These are phyloP conservation scores for Aporophyla nigra DNA, from an alignment of 2,888 invertebrate species.

Conservation along the genomic window DNA sequence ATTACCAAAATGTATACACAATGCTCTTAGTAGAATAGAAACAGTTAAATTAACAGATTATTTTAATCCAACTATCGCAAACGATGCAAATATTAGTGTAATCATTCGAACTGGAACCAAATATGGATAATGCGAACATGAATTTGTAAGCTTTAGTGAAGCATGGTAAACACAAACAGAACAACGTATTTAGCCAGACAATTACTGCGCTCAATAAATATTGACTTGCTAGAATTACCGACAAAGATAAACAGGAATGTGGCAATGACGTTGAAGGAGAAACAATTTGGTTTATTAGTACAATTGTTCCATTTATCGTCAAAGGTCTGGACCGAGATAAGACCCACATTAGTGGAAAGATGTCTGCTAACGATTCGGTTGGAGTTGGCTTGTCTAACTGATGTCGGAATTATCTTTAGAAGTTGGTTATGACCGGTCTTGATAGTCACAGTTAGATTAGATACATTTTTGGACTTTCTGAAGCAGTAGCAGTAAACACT, in stretches of 20 bases:
- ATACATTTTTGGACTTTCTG: background rate
- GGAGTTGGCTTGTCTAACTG: slow-evolving; percentile 23
- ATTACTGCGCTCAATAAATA: slow-evolving; percentile 63
- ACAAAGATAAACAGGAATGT: slow-evolving; percentile 65
- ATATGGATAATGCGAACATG: slow-evolving; percentile 31
- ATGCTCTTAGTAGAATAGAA: background rate
- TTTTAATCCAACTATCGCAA: slow-evolving; percentile 19
- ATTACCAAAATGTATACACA: background rate
- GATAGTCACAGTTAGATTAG: background rate
- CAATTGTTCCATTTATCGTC: slow-evolving; percentile 53
- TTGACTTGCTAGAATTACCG: slow-evolving; percentile 70
- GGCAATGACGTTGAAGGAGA: slow-evolving; percentile 47
- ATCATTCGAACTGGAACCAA: slow-evolving; percentile 20
- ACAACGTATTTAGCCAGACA: slow-evolving; percentile 61
- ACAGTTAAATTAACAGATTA: background rate
- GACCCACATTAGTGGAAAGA: slow-evolving; percentile 51
- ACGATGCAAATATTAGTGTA: slow-evolving; percentile 6
- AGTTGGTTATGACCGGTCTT: slow-evolving; percentile 18
- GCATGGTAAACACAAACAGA: slow-evolving; percentile 42
- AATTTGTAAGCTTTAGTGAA: slow-evolving; percentile 44
- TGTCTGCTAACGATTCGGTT: slow-evolving; percentile 40
- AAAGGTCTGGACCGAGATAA: slow-evolving; percentile 40
- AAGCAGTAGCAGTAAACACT: background rate
- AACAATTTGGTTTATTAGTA: slow-evolving; percentile 63
- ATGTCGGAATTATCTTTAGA: slow-evolving; percentile 14